These are phyloP conservation scores for Polypedilum pembai DNA, from an alignment of 1,140 invertebrate species.

Conservation along the genomic window DNA sequence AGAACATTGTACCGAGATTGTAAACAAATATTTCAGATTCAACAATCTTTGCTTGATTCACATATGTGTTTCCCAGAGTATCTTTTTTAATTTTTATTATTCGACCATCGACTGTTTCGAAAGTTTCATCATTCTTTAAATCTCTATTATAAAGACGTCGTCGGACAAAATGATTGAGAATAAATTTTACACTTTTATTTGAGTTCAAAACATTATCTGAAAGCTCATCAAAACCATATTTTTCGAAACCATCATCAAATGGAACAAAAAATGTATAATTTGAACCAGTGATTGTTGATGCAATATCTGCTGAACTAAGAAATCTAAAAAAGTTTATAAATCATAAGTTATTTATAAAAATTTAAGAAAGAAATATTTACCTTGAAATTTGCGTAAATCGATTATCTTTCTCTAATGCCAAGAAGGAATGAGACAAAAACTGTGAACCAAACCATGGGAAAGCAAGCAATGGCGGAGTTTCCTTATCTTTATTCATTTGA, in stretches of 20 bases:
- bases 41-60: conserved; percentile 50
- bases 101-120: conserved; percentile 48
- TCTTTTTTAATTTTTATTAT: conserved; percentile 47
- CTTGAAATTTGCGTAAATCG: conserved; percentile 50
- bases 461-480: conserved; percentile 53
- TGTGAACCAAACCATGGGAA: conserved; percentile 57
- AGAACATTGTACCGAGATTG: conserved; percentile 55
- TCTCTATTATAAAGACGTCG: conserved; percentile 52
- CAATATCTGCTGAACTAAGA: conserved; percentile 51
- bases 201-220: conserved; percentile 52
- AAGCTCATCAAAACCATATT: conserved; percentile 47
- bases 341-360: too few relatives aligned
- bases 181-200: conserved; percentile 47
- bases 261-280: conserved; percentile 59
- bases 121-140: conserved; percentile 47
- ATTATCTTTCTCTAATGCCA: conserved; percentile 50
- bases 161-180: conserved; percentile 56
- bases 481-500: conserved; percentile 53
- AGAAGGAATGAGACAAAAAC: conserved; percentile 54
- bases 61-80: conserved; percentile 43
- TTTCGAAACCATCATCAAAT: conserved; percentile 51
- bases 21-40: conserved; percentile 55
- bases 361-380: too few relatives aligned
- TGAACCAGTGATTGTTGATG: conserved; percentile 49
- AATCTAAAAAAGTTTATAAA: conserved; percentile 44